Evolutionary conservation across 2,113 vertebrate species (phyloP).

Genomic region (Xenopus borealis): DNA sequence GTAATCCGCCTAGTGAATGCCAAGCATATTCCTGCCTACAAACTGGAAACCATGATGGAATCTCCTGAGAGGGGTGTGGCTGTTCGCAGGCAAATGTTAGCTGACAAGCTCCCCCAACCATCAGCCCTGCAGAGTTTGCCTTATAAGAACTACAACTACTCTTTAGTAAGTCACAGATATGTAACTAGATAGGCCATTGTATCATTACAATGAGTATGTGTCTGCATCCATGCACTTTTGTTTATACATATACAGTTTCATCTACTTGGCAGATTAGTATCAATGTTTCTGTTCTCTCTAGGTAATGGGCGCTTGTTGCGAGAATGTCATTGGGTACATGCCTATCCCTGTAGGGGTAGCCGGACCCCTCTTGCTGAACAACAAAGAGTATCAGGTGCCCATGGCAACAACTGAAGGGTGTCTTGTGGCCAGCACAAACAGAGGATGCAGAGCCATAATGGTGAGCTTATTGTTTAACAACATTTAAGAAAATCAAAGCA

Average conservation of each 20-base stretch:
- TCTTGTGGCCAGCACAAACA: constrained; percentile 92
- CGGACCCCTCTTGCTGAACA: constrained; percentile 85
- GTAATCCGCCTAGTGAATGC: constrained; percentile 82
- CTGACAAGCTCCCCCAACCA: constrained; percentile 75
- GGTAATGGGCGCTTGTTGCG: constrained; percentile 96
- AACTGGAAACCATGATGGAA: constrained; percentile 89
- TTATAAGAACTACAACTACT: constrained; percentile 89
- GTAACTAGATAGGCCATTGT: background rate
- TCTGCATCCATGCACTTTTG: background rate
- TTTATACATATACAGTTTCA: too few species aligned
- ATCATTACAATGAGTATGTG: background rate
- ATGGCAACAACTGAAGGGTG: constrained; percentile 97
- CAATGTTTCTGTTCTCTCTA: constrained; percentile 48
- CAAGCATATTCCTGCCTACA: constrained; percentile 90
- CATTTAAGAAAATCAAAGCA: background rate
- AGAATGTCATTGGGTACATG: constrained; percentile 95
- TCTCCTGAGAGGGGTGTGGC: constrained; percentile 86
- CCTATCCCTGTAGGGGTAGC: constrained; percentile 93
- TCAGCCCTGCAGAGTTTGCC: constrained; percentile 81
- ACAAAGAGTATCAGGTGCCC: constrained; percentile 90
- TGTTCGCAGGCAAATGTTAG: constrained; percentile 86
- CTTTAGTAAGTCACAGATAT: constrained; percentile 69
- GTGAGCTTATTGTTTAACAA: constrained; percentile 64
- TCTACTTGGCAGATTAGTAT: too few species aligned
- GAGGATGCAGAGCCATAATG: constrained; percentile 89